Evolutionary conservation across 2,888 invertebrate species (phyloP), one percentile per base, ranked within the genome.

Genomic region (Drosophila barbarae): DNA sequence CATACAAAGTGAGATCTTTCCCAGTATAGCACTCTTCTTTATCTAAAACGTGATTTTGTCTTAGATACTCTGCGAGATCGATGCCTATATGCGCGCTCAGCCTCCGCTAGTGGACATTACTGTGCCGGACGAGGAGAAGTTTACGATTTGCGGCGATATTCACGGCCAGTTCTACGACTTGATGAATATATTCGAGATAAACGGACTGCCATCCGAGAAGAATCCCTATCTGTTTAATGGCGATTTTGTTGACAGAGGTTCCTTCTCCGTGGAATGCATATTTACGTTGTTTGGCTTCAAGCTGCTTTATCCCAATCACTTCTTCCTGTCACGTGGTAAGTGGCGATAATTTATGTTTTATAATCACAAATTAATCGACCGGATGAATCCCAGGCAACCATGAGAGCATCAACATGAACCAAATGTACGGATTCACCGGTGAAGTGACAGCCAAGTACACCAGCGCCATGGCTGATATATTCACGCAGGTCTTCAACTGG

Each of bases 171-270:
- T 94, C 91, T 99, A 97, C 88, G 99, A 99, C 90, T 91, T 99
- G 68, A 93, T 98, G 93, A 98, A 99, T 90, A 98, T 99, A 85
- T 99, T 99, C 90, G 92, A 96, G 83, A 92, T 98, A 73, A 99
- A 99, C 88, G 99, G 98, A n/a, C 90, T 96, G 67, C 99, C 99
- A 8, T 97, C 98, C 1, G 77, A 95, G 88, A 93, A 93, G 30
- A 99, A 99, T 91, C 99, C 99, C 54, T 99, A 98, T 90, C 91
- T 99, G 76, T 99, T 99, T 90, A 99, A 99, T 90, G 99, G 99
- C 66, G 99, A 99, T 91, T 99, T 99, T 90, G 99, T 99, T 18
- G 99, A 99, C 90, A 92, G 99, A 90, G 99, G 99, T 13, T 98
- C 99, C 0, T 99, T 99, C 90, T 98, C 98, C 35, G 98, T 99